phyloP scores from a whole-genome alignment of 2,113 vertebrate genomes.

The Poeciliopsis turrubarensis region DNA sequence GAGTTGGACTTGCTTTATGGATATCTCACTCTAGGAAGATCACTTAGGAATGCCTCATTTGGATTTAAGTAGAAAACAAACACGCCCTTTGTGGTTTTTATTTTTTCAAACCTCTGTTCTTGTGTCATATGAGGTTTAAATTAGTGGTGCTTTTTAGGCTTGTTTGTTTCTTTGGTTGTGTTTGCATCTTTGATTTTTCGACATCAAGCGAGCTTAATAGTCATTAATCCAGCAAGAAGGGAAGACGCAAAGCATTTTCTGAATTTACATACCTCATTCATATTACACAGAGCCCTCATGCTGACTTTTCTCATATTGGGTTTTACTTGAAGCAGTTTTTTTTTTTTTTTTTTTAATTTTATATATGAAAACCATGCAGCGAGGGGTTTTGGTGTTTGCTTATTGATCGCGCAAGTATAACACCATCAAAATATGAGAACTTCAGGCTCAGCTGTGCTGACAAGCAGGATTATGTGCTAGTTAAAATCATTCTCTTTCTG shows the following conservation, averaged over 20 bases:
- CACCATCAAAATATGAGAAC: constrained; percentile 22
- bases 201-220: constrained; percentile 61
- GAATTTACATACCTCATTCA: constrained; percentile 29
- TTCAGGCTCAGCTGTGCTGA: constrained; percentile 51
- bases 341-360: neutral
- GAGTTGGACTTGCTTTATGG: constrained; percentile 17
- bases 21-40: constrained; percentile 3
- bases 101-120: constrained; percentile 40
- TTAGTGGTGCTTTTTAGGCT: constrained; percentile 58
- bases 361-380: constrained; percentile 6
- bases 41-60: constrained; percentile 20
- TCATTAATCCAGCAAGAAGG: constrained; percentile 62
- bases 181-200: constrained; percentile 58
- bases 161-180: constrained; percentile 50
- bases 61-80: constrained; percentile 50
- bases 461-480: constrained; percentile 53
- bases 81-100: constrained; percentile 35
- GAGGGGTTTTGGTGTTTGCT: constrained; percentile 29
- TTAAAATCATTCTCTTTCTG: constrained; percentile 22
- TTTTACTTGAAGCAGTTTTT: constrained; percentile 2
- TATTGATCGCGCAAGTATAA: constrained; percentile 43
- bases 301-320: constrained; percentile 37
- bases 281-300: constrained; percentile 10
- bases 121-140: constrained; percentile 57
- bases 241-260: constrained; percentile 33